Percentiles rank a stretch among this genome's conserved stretches.
Conservation (phyloP, 2,888 invertebrate species). For the Lampropteryx suffumata region DNA sequence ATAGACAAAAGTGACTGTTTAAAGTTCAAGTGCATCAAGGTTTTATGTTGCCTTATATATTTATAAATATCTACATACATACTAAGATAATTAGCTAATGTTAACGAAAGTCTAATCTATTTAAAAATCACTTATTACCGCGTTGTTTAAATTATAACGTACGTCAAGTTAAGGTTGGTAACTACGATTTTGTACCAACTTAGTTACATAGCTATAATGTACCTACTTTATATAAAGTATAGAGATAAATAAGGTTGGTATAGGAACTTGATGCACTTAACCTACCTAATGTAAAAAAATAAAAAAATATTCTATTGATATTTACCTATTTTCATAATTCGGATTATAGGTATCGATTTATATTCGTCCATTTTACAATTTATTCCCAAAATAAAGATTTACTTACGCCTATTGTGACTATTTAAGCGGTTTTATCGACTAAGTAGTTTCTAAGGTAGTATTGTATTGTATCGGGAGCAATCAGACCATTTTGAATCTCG, state of each 20-base stretch:
- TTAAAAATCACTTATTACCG: too few species aligned
- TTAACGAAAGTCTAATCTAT: too few species aligned
- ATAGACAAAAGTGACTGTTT: constrained; percentile 60
- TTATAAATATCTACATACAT: too few species aligned
- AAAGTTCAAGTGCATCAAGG: constrained; percentile 24
- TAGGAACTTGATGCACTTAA: constrained; percentile 11
- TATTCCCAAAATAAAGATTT: constrained; percentile 38
- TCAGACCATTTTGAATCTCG: constrained; percentile 73
- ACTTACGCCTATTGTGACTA: constrained; percentile 68
- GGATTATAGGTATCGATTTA: constrained; percentile 52
- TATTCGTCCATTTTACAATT: constrained; percentile 75
- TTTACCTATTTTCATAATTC: constrained; percentile 66
- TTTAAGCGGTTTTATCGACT: constrained; percentile 43
- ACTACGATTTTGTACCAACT: too few species aligned
- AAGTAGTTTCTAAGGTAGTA: too few species aligned
- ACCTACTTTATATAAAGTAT: too few species aligned
- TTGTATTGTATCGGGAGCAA: constrained; percentile 58
- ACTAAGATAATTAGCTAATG: too few species aligned
- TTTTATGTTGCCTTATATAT: constrained; percentile 11
- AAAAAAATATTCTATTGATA: constrained; percentile 31
- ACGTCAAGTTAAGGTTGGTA: too few species aligned
- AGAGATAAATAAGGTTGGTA: constrained; percentile 1
- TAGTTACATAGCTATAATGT: too few species aligned
- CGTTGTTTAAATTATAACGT: too few species aligned
- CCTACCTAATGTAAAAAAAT: constrained; percentile 27